Evolutionary conservation across 2,888 invertebrate genomes (phyloP), one percentile per base, ranked within the genome.

Genomic region (Entomobrya proxima): DNA sequence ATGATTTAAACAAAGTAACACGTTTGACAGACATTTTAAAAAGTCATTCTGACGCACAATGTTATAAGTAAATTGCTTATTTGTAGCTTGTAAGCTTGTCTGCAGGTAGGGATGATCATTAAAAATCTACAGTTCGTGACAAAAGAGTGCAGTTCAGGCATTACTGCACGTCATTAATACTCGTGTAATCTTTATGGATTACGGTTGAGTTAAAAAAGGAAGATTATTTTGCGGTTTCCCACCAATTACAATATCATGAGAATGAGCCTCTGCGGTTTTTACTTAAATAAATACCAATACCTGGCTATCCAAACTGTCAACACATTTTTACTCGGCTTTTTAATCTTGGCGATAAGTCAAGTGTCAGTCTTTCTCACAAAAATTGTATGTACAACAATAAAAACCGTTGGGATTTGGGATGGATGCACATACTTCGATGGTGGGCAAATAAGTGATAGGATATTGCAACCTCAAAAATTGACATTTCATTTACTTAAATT

Each of bases 41-140:
- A 50, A 18, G 50, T 18, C 13, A 50, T 50, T 4, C 50, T 50
- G 13, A n/a, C n/a, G n/a, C n/a, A n/a, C n/a, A n/a, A n/a, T n/a
- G n/a, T n/a, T n/a, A n/a, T n/a, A n/a, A n/a, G n/a, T n/a, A n/a
- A n/a, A n/a, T n/a, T n/a, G n/a, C n/a, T n/a, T n/a, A n/a, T n/a
- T n/a, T n/a, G n/a, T n/a, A n/a, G n/a, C n/a, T n/a, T n/a, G n/a
- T n/a, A n/a, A n/a, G n/a, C n/a, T n/a, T 15, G 15, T 47, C 15
- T 47, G n/a, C 15, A 3, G n/a, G 50, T 2, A 50, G 18, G 18
- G 18, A 50, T 50, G 3, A 11, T 55, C 11, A 32, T n/a, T n/a
- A 61, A 30, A 61, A 55, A 40, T 24, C n/a, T 24, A 5, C 24
- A 69, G 55, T 52, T 80, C 79, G 79, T 80, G 79, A 80, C 79